These are phyloP conservation scores for Trypoxylus dichotomus DNA, from an alignment of 1,140 invertebrate species.

Conservation along the genomic window DNA sequence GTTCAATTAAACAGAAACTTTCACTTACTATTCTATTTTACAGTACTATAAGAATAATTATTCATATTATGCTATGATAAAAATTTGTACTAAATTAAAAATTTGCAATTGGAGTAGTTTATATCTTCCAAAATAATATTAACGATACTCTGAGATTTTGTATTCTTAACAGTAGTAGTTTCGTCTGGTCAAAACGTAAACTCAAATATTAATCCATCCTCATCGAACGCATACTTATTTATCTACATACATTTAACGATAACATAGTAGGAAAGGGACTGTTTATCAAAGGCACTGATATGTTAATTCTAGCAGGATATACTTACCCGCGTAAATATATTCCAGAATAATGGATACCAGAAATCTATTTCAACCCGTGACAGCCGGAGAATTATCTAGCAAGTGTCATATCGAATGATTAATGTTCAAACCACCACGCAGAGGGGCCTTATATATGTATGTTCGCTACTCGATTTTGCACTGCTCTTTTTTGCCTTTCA, in stretches of 20 bases:
- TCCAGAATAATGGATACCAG: slow-evolving; percentile 6
- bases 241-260: background rate
- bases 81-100: too few species aligned
- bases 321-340: slow-evolving; percentile 3
- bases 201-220: background rate
- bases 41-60: too few species aligned
- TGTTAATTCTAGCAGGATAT: background rate
- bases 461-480: background rate
- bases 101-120: too few species aligned
- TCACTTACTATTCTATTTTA: too few species aligned
- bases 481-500: background rate
- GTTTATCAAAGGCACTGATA: background rate
- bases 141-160: too few species aligned
- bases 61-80: too few species aligned
- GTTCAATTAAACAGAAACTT: too few species aligned
- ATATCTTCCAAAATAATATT: too few species aligned
- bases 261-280: background rate
- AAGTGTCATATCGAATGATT: slow-evolving; percentile 5
- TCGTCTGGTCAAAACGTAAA: too few species aligned
- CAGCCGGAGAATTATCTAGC: slow-evolving; percentile 13
- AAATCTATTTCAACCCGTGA: slow-evolving; percentile 1
- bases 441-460: background rate
- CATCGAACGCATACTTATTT: background rate
- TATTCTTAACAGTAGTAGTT: too few species aligned
- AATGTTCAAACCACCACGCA: background rate